A percentile compares a stretch with the other conserved stretches of the same genome.
These are phyloP conservation scores for Agapetus fuscipes DNA, from an alignment of 2,888 invertebrate genomes.

Conservation along the genomic window DNA sequence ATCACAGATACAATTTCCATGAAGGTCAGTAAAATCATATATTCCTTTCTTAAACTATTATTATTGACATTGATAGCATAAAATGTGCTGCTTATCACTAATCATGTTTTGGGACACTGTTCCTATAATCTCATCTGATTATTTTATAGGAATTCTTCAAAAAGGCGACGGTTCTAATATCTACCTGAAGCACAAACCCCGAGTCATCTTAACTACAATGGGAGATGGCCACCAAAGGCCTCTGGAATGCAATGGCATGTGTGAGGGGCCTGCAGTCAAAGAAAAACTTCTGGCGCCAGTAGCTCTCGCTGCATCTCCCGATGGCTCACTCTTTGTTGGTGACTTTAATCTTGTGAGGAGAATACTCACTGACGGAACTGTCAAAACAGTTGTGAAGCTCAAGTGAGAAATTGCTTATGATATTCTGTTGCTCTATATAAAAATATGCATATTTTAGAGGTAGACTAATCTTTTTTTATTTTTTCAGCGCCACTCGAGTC, in stretches of 20 bases:
- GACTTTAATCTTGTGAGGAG: constrained; percentile 91
- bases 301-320: constrained; percentile 82
- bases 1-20: constrained; percentile 96
- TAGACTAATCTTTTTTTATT: constrained; percentile 12
- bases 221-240: constrained; percentile 87
- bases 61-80: too few species aligned
- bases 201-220: constrained; percentile 83
- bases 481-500: constrained; percentile 76
- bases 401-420: constrained; percentile 69
- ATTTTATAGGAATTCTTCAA: constrained; percentile 91
- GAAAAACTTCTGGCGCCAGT: constrained; percentile 85
- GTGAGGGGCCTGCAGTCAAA: constrained; percentile 68
- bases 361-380: constrained; percentile 76
- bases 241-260: constrained; percentile 60
- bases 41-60: too few species aligned
- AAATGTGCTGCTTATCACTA: too few species aligned
- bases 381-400: constrained; percentile 67
- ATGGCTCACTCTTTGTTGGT: constrained; percentile 90
- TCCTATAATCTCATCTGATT: too few species aligned
- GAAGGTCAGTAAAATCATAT: constrained; percentile 59
- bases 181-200: constrained; percentile 85
- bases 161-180: constrained; percentile 96
- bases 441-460: too few species aligned
- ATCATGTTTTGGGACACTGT: too few species aligned
- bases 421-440: background rate